Base-by-base conservation (phyloP, 2,888 invertebrate genomes). In the Athrips mouffetella region DNA sequence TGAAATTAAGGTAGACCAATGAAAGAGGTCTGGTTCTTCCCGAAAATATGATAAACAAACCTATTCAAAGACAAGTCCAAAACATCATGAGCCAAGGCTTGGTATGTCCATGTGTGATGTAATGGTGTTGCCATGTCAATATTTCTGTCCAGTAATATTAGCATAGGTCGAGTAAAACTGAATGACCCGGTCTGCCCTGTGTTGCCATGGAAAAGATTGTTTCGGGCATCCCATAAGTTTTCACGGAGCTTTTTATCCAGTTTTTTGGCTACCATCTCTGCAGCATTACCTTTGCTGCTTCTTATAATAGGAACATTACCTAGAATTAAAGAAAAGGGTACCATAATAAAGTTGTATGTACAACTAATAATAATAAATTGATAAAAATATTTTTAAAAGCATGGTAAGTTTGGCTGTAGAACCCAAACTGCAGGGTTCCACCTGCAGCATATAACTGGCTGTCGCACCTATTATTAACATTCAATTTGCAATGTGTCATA, bases 71-170 rank as follows among this genome's bases (percentile, higher is more conserved):
- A 93, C 59, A 98, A 89, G 69, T 98, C 96, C 49, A 99, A 80
- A 3, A 99, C 95, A 89, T 99, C 99, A 80, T 99, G 99, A 18
- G 97, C 94, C 47, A 99, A 84, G 1, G 99, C 99, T 82, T 99
- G 99, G 80, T 99, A 99, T 0, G 99, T 99, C 99, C 99, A 99
- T 0, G 99, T 98, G 80, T 99, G 99, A 89, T 99, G 99, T 52
- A 99, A 86, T 18, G 98, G 98, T 33, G 99, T 99, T 1, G 98
- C 98, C 92, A 99, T 93, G 78, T 99, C 99, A 57, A 98, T 91
- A 80, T 96, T 98, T 52, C 99, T 91, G 79, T 99, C 99, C 48
- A 99, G 87, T 52, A 99, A 87, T 57, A 99, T 94, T 25, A 99
- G 87, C 64, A 99, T 90, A 0, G 99, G 99, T 41, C 99, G 89